Percentiles rank a stretch among this genome's conserved stretches.
phyloP scores from a whole-genome alignment of 2,797 vertebrate genomes.

The Gorsachius magnificus region DNA sequence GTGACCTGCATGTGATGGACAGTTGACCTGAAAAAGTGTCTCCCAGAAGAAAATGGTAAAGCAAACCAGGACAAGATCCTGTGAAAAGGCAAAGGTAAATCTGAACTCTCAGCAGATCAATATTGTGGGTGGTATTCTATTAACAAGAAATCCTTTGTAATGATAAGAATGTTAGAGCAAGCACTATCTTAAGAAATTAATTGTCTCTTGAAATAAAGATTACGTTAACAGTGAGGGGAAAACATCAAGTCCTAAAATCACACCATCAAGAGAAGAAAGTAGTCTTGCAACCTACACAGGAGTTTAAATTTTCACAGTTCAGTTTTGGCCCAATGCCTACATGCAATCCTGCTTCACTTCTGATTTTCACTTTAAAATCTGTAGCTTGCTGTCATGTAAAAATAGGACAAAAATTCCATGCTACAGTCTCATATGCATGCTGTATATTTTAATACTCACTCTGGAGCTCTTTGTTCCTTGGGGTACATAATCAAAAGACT shows the following conservation, averaged over 20 bases:
- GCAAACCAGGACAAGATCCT: neutral
- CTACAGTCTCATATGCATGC: neutral
- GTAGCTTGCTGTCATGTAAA: conserved; percentile 20
- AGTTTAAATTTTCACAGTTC: conserved; percentile 33
- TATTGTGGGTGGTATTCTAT: neutral
- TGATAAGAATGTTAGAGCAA: neutral
- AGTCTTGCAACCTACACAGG: conserved; percentile 11
- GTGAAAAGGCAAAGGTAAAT: neutral
- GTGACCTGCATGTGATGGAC: neutral
- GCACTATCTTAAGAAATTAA: neutral
- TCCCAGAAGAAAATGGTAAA: neutral
- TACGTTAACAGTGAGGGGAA: neutral
- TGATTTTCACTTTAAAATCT: conserved; percentile 15
- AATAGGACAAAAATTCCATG: conserved; percentile 13
- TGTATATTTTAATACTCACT: neutral
- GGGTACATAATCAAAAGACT: neutral
- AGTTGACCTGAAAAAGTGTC: neutral
- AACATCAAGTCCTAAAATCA: neutral
- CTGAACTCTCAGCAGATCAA: neutral
- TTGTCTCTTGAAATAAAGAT: neutral
- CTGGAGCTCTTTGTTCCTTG: neutral
- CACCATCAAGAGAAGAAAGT: neutral
- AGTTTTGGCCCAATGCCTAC: conserved; percentile 24
- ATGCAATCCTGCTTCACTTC: conserved; percentile 24
- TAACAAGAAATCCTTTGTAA: neutral